Evolutionary conservation across 2,113 vertebrate species (phyloP).

Genomic region (Pomatorhinus ruficollis): DNA sequence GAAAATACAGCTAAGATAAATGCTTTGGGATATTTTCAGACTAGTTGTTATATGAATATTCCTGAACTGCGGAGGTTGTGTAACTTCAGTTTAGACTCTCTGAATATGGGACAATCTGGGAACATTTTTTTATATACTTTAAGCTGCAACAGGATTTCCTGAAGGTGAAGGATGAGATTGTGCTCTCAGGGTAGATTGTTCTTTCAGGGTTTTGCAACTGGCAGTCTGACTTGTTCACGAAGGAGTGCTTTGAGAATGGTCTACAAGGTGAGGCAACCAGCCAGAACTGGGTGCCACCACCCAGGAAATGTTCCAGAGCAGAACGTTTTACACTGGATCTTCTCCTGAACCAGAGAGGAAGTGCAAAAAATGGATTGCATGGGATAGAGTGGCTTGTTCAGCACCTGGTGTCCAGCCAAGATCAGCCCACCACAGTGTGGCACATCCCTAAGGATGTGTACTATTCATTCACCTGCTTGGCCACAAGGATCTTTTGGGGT

Average conservation of each 20-base stretch:
- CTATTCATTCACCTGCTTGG: background rate
- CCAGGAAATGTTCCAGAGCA: background rate
- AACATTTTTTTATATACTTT: conserved; percentile 18
- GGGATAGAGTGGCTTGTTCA: background rate
- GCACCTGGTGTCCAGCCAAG: background rate
- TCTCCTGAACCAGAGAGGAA: background rate
- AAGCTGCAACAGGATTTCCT: background rate
- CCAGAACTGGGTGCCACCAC: background rate
- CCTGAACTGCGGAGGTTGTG: background rate
- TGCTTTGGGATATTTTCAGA: conserved; percentile 12
- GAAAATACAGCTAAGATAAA: background rate
- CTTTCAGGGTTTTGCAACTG: background rate
- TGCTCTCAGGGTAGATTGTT: background rate
- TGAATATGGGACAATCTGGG: background rate
- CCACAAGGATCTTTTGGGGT: background rate
- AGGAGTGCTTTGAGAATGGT: background rate
- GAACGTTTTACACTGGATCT: background rate
- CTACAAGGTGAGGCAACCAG: background rate
- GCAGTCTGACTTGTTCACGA: background rate
- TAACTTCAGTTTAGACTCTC: background rate
- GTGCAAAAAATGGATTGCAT: background rate
- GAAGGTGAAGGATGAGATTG: background rate
- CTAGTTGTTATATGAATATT: background rate
- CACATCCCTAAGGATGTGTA: background rate
- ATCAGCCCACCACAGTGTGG: too few relatives aligned